Percentiles rank a stretch among this genome's conserved stretches.
Conservation (phyloP, 2,113 vertebrate genomes). For the Chroicocephalus ridibundus region DNA sequence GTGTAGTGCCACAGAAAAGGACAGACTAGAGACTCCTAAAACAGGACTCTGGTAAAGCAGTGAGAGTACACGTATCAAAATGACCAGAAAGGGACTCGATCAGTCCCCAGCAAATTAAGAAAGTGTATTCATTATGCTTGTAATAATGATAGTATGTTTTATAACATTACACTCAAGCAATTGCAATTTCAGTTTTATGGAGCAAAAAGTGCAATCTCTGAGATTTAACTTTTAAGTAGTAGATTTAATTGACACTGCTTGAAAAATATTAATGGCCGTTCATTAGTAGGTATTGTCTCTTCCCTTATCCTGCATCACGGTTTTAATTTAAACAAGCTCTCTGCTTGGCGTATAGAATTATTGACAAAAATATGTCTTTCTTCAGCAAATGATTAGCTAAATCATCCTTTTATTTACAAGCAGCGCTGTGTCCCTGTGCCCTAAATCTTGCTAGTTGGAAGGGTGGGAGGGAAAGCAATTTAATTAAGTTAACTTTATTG, state of each 20-base stretch:
- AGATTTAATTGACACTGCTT: conserved; percentile 3
- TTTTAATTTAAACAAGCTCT: conserved; percentile 27
- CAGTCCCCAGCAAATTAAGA: neutral
- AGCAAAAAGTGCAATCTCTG: neutral
- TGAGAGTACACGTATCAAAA: neutral
- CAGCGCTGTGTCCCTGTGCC: conserved; percentile 16
- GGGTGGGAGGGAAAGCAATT: conserved; percentile 61
- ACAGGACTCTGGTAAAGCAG: neutral
- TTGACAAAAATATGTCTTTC: conserved; percentile 9
- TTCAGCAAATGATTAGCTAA: conserved; percentile 52
- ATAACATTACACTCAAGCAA: neutral
- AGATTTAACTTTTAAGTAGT: conserved; percentile 24
- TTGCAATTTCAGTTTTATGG: conserved; percentile 8
- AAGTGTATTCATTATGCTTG: neutral
- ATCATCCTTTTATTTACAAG: conserved; percentile 56
- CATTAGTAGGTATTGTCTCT: neutral
- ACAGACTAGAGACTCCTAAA: neutral
- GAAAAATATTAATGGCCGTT: conserved; percentile 10
- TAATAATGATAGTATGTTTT: neutral
- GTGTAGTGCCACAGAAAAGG: neutral
- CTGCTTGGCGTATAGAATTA: neutral
- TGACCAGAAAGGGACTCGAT: neutral
- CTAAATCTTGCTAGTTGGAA: conserved; percentile 59
- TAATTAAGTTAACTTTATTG: conserved; percentile 73
- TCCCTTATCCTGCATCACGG: neutral